Evolutionary conservation across 2,113 vertebrate species (phyloP).

Genomic region (Semnornis frantzii): DNA sequence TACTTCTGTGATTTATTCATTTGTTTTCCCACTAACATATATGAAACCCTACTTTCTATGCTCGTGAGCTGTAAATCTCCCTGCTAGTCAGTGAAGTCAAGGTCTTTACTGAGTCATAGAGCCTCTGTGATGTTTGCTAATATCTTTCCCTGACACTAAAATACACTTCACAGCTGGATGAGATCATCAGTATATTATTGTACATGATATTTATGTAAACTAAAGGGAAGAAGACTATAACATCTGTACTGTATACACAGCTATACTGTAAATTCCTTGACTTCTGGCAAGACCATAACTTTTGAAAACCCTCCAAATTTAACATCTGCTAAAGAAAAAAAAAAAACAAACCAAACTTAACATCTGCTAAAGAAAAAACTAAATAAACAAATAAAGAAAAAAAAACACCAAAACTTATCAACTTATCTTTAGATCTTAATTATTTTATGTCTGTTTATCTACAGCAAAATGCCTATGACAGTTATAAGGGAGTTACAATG

Average conservation of each 20-base stretch:
- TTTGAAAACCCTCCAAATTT: neutral
- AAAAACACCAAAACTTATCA: neutral
- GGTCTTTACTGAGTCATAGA: neutral
- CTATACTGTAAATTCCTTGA: neutral
- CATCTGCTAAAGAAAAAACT: neutral
- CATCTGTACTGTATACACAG: neutral
- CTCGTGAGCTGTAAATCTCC: neutral
- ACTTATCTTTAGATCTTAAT: conserved; percentile 38
- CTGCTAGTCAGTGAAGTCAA: neutral
- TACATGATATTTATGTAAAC: neutral
- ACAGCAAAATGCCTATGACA: conserved; percentile 7
- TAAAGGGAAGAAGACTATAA: neutral
- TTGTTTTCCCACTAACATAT: neutral
- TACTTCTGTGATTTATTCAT: neutral
- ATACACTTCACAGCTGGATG: neutral
- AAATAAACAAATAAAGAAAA: neutral
- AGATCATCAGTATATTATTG: neutral
- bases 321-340: neutral
- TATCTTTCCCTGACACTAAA: neutral
- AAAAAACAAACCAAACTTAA: neutral
- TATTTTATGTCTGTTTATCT: conserved; percentile 65
- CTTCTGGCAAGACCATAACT: neutral
- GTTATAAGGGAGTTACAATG: neutral
- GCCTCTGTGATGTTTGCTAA: neutral
- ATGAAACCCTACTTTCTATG: neutral